These are phyloP conservation scores for Oxyura jamaicensis DNA, from an alignment of 2,113 vertebrate species.

Conservation along the genomic window DNA sequence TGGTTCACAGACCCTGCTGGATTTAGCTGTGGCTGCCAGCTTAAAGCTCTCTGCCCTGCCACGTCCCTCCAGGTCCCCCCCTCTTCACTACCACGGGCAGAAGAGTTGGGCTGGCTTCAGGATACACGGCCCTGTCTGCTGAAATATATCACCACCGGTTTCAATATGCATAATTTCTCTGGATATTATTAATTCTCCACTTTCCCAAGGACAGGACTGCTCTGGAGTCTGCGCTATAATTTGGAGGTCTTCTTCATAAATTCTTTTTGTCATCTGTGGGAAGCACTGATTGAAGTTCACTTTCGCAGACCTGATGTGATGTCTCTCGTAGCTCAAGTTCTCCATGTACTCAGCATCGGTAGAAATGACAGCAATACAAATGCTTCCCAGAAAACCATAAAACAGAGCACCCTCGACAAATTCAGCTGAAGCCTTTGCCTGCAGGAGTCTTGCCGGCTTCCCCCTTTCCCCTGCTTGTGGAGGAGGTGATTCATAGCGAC, in stretches of 20 bases:
- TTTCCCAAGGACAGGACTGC: background rate
- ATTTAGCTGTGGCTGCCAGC: background rate
- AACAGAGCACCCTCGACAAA: background rate
- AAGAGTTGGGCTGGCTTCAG: background rate
- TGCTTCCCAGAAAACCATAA: background rate
- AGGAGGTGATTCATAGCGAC: background rate
- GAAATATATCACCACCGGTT: background rate
- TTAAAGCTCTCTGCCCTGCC: background rate
- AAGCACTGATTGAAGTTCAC: background rate
- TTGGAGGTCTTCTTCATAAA: background rate
- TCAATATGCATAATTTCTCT: background rate
- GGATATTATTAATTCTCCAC: slow-evolving; percentile 14
- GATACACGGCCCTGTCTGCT: background rate
- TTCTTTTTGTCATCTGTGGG: background rate
- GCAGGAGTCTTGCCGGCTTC: background rate
- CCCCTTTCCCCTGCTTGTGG: background rate
- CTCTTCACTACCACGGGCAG: background rate
- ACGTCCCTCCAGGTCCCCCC: background rate
- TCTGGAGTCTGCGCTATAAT: background rate
- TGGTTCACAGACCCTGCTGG: background rate
- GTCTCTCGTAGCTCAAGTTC: background rate
- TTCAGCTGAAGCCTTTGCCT: background rate
- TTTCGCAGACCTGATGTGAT: background rate
- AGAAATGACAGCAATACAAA: background rate
- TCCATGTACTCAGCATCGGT: background rate